Percentiles rank a stretch among this genome's conserved stretches.
phyloP scores from a whole-genome alignment of 1,140 invertebrate species.

The Goniozus legneri region DNA sequence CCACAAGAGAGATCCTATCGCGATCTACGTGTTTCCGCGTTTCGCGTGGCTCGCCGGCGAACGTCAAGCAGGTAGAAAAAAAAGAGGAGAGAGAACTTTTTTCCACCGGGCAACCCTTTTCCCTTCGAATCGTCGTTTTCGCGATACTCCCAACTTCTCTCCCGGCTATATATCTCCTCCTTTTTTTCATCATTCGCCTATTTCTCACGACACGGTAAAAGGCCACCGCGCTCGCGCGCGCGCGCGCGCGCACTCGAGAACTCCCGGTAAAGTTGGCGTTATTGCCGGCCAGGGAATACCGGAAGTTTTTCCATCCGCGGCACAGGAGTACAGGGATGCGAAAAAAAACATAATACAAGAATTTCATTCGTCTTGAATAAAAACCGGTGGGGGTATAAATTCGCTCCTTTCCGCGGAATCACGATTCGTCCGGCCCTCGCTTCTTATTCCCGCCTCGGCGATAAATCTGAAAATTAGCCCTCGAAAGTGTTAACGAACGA shows the following conservation, averaged over 20 bases:
- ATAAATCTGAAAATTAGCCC: too few species aligned
- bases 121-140: conserved; percentile 7
- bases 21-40: conserved; percentile 49
- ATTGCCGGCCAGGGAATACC: conserved; percentile 24
- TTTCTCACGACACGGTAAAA: neutral
- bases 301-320: conserved; percentile 31
- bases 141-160: conserved; percentile 16
- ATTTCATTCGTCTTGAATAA: neutral
- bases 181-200: neutral
- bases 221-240: neutral
- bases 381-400: too few species aligned
- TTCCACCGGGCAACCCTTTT: neutral
- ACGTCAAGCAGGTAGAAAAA: conserved; percentile 1
- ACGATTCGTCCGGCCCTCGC: too few species aligned
- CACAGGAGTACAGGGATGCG: conserved; percentile 4
- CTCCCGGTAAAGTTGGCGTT: conserved; percentile 2
- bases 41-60: conserved; percentile 2
- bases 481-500: too few species aligned
- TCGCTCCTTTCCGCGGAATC: too few species aligned
- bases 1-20: conserved; percentile 29
- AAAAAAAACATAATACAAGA: neutral
- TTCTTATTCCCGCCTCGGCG: too few species aligned
- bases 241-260: neutral
- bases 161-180: conserved; percentile 14
- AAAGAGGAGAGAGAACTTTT: conserved; percentile 18